phyloP scores from a whole-genome alignment of 2,113 vertebrate genomes.

The Grallaria varia region DNA sequence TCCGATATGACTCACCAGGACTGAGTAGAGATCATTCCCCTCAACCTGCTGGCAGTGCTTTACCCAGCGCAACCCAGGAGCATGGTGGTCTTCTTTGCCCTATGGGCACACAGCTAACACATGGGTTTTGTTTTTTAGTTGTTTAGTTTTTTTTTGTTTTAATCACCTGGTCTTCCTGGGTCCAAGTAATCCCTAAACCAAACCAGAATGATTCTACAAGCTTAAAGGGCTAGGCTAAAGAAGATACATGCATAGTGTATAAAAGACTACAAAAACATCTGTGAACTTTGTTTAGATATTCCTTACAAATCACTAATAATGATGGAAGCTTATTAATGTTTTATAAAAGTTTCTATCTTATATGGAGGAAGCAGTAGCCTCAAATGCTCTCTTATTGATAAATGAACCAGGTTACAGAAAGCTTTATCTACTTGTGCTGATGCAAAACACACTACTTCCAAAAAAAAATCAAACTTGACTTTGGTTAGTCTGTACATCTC shows the following conservation, averaged over 20 bases:
- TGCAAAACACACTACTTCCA: slow-evolving; percentile 44
- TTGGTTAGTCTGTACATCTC: slow-evolving; percentile 27
- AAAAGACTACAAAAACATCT: slow-evolving; percentile 39
- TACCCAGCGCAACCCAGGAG: background rate
- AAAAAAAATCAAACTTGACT: slow-evolving; percentile 50
- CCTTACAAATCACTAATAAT: slow-evolving; percentile 40
- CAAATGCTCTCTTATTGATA: slow-evolving; percentile 56
- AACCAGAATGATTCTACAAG: background rate
- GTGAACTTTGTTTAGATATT: slow-evolving; percentile 41
- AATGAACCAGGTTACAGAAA: slow-evolving; percentile 60
- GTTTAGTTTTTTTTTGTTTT: background rate
- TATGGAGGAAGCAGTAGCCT: slow-evolving; percentile 35
- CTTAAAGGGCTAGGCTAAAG: slow-evolving; percentile 8
- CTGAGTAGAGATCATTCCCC: background rate
- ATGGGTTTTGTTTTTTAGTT: fast-evolving
- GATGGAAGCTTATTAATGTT: slow-evolving; percentile 8
- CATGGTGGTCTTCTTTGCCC: background rate
- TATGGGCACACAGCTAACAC: background rate
- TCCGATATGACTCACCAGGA: background rate
- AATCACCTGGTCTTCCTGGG: slow-evolving; percentile 14
- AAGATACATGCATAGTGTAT: background rate
- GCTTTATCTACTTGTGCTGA: slow-evolving; percentile 48
- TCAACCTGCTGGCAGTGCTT: background rate
- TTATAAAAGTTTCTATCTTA: slow-evolving; percentile 62
- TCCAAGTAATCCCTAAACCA: slow-evolving; percentile 30